Evolutionary conservation across 2,888 invertebrate species (phyloP), one percentile per base, ranked within the genome.

Genomic region (Perizoma flavofasciatum): DNA sequence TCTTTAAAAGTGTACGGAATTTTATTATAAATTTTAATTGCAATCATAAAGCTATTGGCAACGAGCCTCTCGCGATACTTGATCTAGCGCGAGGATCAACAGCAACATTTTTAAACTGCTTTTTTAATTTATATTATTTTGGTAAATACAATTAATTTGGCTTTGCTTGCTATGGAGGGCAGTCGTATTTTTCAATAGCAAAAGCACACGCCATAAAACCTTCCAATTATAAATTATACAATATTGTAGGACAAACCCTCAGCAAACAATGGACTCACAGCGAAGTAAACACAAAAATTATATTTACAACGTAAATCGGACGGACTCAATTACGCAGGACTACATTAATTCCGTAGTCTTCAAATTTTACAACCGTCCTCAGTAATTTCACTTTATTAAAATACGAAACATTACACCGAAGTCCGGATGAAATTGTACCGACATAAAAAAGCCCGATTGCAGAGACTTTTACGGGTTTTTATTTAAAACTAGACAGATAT

Each of bases 321-420:
- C 71, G 79, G 79, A 80, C 82, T 82, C 83, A 81, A 87, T 84
- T 83, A 85, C 73, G 73, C 78, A 70, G 72, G 75, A 79, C 75
- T 62, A 71, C 81, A 85, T 88, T 88, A 86, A 87, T 85, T 86
- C 83, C 65, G 74, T 70, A 76, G 79, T 83, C 82, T 81, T 88
- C 81, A 85, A 87, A 89, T 87, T 89, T 89, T 83, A 88, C 83
- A 83, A 73, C 84, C 79, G 77, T 76, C 84, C 84, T 81, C 73
- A 77, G 85, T 81, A 82, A 88, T 87, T 84, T 77, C 77, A 76
- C 84, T 89, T 88, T 89, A 89, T 89, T 88, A 88, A 88, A 88
- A 88, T 83, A 83, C 81, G 78, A 79, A 74, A 77, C 76, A 78
- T 83, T 82, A 84, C 84, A 86, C 82, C 75, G 81, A 75, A 79